Conservation (phyloP, 2,113 vertebrate genomes). For the Gambusia holbrooki region DNA sequence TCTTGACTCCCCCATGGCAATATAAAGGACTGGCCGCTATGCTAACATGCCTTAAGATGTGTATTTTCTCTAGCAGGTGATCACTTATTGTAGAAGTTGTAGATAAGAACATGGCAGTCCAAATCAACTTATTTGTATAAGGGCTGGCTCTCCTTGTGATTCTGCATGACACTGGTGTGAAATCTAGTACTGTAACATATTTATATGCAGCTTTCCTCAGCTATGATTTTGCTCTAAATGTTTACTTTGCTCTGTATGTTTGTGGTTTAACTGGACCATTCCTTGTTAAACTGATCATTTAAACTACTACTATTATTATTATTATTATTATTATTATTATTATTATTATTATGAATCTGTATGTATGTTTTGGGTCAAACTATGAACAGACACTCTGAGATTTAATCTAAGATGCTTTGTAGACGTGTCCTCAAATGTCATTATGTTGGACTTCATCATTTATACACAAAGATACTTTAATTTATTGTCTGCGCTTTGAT, state of each 20-base stretch:
- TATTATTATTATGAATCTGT: background rate
- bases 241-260: conserved; percentile 16
- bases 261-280: conserved; percentile 55
- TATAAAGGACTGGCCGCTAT: conserved; percentile 46
- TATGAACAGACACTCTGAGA: background rate
- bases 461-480: conserved; percentile 4
- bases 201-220: conserved; percentile 23
- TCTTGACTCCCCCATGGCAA: conserved; percentile 50
- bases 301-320: background rate
- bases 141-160: conserved; percentile 48
- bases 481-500: conserved; percentile 7
- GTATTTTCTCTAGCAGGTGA: conserved; percentile 53
- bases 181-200: conserved; percentile 53
- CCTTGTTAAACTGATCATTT: conserved; percentile 51
- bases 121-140: conserved; percentile 32
- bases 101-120: conserved; percentile 57
- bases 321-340: too few species aligned
- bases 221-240: conserved; percentile 38
- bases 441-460: conserved; percentile 11
- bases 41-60: conserved; percentile 70
- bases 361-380: conserved; percentile 33
- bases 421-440: conserved; percentile 7
- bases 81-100: conserved; percentile 37
- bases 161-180: conserved; percentile 67
- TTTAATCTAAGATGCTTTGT: conserved; percentile 20